These are phyloP conservation scores for Carcina quercana DNA, from an alignment of 2,888 invertebrate species.

Conservation along the genomic window DNA sequence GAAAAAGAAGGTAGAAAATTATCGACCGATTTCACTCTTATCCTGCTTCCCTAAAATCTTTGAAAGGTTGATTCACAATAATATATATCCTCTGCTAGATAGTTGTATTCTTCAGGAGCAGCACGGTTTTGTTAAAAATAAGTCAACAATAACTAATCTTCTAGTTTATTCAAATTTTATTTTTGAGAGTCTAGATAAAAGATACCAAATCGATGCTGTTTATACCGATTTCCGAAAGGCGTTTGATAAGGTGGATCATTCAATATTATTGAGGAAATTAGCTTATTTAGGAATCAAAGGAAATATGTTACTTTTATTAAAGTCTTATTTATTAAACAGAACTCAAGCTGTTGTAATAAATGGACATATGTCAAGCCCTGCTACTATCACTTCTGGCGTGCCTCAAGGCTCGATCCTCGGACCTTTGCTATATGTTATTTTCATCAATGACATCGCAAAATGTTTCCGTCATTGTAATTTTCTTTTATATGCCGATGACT, in stretches of 20 bases:
- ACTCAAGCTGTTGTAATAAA: neutral
- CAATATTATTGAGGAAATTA: neutral
- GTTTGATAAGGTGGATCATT: conserved; percentile 7
- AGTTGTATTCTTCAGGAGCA: neutral
- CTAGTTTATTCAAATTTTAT: conserved; percentile 1
- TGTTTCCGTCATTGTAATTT: too few relatives aligned
- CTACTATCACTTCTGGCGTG: neutral
- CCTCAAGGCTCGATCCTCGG: conserved; percentile 2
- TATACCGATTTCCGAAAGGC: conserved; percentile 15
- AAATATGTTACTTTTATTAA: neutral
- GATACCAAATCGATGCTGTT: conserved; percentile 2
- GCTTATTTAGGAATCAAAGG: neutral
- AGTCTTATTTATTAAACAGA: neutral
- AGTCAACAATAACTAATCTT: conserved; percentile 5
- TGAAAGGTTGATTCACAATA: neutral
- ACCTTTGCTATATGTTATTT: conserved; percentile 4
- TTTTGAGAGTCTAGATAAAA: neutral
- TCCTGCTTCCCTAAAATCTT: conserved; percentile 2
- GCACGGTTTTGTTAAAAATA: conserved; percentile 5
- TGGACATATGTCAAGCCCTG: neutral
- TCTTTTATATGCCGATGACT: conserved; percentile 5
- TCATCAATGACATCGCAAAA: conserved; percentile 3
- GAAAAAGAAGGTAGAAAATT: conserved; percentile 3
- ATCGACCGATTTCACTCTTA: conserved; percentile 5
- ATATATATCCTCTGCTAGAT: neutral